Conservation (phyloP, 2,113 vertebrate species). For the Podilymbus podiceps region DNA sequence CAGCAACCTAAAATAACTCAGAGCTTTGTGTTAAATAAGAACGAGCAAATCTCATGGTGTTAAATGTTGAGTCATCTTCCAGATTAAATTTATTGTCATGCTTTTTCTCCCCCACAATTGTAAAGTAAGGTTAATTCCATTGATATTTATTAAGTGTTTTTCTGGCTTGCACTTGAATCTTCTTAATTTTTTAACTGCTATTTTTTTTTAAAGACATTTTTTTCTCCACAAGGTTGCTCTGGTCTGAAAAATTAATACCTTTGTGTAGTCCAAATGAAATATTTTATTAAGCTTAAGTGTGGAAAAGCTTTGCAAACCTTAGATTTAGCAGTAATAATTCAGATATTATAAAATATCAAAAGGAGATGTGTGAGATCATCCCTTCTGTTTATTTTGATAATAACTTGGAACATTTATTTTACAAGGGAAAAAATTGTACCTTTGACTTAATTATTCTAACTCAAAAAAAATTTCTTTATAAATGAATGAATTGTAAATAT, state of each 20-base stretch:
- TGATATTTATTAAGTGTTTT: background rate
- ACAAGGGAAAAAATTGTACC: background rate
- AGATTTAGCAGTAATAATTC: background rate
- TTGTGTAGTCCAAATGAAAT: background rate
- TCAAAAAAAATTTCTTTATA: background rate
- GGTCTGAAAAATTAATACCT: background rate
- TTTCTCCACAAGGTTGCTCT: background rate
- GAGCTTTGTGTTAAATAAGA: background rate
- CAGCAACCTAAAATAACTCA: background rate
- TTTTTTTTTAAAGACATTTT: background rate
- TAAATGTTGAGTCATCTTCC: background rate
- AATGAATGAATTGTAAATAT: background rate
- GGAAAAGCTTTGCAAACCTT: background rate
- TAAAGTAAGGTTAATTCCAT: background rate
- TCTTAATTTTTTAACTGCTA: background rate
- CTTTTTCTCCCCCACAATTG: background rate
- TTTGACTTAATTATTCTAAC: background rate
- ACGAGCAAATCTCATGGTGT: background rate
- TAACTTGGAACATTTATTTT: background rate
- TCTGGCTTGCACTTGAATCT: background rate
- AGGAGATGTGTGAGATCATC: background rate
- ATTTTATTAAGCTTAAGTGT: background rate
- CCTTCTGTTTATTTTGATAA: background rate
- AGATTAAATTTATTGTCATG: background rate
- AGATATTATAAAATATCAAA: background rate